Evolutionary conservation across 2,888 invertebrate species (phyloP).

Genomic region (Elysia crispata): DNA sequence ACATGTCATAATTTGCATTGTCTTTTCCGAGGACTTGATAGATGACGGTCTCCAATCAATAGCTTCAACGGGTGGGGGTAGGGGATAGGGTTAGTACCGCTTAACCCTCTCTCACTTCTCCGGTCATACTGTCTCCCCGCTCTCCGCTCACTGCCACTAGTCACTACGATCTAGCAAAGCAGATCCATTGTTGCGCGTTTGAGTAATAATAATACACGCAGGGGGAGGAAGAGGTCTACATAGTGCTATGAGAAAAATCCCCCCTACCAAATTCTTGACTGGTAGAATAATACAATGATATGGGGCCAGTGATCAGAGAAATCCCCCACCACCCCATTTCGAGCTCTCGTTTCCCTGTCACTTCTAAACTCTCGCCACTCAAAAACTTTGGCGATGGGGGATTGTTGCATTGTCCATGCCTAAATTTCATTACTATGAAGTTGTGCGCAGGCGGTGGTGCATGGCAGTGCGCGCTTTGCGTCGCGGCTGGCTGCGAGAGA

Average conservation of each 20-base stretch:
- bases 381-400: background rate
- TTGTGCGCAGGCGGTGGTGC: too few species aligned
- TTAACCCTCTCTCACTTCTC: background rate
- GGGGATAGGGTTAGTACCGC: conserved; percentile 1
- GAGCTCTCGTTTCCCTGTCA: background rate
- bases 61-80: conserved; percentile 10
- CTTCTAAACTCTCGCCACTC: background rate
- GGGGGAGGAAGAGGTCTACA: conserved; percentile 13
- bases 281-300: too few species aligned
- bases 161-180: conserved; percentile 1
- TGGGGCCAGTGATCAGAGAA: background rate
- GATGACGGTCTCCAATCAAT: conserved; percentile 54
- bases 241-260: background rate
- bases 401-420: conserved; percentile 50
- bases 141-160: background rate
- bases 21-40: conserved; percentile 44
- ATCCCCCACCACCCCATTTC: conserved; percentile 14
- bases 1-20: conserved; percentile 57
- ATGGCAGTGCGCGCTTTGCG: conserved; percentile 1
- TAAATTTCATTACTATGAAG: conserved; percentile 52
- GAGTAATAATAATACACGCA: background rate
- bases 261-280: conserved; percentile 33
- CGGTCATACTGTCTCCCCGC: background rate
- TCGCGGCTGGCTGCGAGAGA: conserved; percentile 11
- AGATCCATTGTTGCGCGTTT: conserved; percentile 28